These are phyloP conservation scores for Pristionchus japonicus DNA, from an alignment of 2,888 invertebrate genomes.

Conservation along the genomic window DNA sequence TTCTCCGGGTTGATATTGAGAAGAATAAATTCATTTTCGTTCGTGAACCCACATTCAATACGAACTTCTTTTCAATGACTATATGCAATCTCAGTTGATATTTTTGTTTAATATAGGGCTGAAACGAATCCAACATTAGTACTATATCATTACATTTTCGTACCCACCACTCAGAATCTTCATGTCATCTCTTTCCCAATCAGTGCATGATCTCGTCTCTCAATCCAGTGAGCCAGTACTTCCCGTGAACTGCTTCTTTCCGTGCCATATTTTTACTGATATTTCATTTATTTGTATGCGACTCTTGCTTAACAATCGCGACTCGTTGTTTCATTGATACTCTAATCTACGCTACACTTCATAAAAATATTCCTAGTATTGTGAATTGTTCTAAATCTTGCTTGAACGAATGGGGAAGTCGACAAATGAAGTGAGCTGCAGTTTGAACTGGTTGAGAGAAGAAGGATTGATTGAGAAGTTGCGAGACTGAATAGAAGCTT, in stretches of 20 bases:
- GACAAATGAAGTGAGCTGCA: background rate
- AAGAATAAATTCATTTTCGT: no score
- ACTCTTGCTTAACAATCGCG: background rate
- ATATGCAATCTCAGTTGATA: no score
- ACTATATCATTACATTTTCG: no score
- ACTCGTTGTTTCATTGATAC: background rate
- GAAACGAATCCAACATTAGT: no score
- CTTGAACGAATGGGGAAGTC: background rate
- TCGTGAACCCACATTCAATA: background rate
- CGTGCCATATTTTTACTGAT: background rate
- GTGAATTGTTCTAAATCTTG: background rate
- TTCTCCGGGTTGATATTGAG: background rate
- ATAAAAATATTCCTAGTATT: background rate
- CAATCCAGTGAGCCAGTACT: background rate
- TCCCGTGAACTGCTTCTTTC: background rate
- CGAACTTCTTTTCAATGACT: background rate
- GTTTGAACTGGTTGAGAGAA: background rate
- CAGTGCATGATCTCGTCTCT: background rate
- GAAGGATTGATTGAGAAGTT: background rate
- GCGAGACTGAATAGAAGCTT: background rate
- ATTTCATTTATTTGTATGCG: background rate
- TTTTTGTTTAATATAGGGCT: no score
- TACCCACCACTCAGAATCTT: no score
- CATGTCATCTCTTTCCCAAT: background rate
- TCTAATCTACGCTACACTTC: background rate